A percentile compares a stretch with the other conserved stretches of the same genome.
These are phyloP conservation scores for Theristicus caerulescens DNA, from an alignment of 2,113 vertebrate genomes.

Conservation along the genomic window DNA sequence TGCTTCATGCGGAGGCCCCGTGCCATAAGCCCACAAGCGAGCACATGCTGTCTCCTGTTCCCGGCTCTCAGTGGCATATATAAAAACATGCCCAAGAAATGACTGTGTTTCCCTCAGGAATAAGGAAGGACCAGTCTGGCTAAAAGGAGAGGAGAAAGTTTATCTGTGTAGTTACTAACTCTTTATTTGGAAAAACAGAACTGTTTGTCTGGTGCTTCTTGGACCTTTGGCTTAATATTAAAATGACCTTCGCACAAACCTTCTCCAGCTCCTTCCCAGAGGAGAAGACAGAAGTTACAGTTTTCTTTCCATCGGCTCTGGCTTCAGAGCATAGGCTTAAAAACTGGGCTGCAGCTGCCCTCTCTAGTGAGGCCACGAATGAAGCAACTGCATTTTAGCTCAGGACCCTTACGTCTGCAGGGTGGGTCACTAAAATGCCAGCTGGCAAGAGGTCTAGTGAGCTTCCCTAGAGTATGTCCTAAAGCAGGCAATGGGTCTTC, in stretches of 20 bases:
- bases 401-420: not conserved
- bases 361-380: not conserved
- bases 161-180: not conserved
- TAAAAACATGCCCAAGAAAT: constrained; percentile 44
- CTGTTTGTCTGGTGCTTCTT: constrained; percentile 3
- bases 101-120: constrained; percentile 21
- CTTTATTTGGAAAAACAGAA: constrained; percentile 49
- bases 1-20: accelerated
- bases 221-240: constrained; percentile 3
- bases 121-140: not conserved
- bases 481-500: not conserved
- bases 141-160: constrained; percentile 30
- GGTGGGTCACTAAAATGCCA: not conserved
- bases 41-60: not conserved
- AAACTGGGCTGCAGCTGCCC: not conserved
- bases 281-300: not conserved
- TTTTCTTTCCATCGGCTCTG: not conserved
- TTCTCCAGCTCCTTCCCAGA: constrained; percentile 25
- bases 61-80: not conserved
- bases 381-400: not conserved
- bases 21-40: not conserved
- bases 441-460: not conserved
- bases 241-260: not conserved
- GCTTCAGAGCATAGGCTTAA: not conserved
- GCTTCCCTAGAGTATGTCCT: not conserved